Evolutionary conservation across 2,888 invertebrate genomes (phyloP).

Genomic region (Oxycera nigricornis): DNA sequence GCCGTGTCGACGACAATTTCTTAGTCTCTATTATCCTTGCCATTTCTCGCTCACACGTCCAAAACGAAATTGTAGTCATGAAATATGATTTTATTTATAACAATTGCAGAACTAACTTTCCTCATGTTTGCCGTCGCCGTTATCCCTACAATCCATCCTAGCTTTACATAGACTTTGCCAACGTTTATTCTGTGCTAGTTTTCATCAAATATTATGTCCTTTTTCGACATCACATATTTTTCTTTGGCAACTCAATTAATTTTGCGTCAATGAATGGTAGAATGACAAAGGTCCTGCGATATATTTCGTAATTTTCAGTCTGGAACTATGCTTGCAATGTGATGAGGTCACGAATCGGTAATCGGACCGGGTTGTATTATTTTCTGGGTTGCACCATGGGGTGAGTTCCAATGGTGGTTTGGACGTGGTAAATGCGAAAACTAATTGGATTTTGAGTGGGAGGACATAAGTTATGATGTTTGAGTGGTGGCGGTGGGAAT

Average conservation of each 20-base stretch:
- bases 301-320: constrained; percentile 29
- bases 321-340: constrained; percentile 3
- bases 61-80: background rate
- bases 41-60: background rate
- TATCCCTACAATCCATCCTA: too few species aligned
- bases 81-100: background rate
- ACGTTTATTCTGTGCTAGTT: background rate
- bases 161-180: too few species aligned
- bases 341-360: constrained; percentile 23
- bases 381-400: background rate
- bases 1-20: background rate
- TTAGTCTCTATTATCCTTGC: background rate
- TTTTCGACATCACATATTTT: background rate
- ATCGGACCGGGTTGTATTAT: background rate
- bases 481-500: too few species aligned
- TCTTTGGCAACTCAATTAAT: background rate
- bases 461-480: background rate
- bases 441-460: constrained; percentile 25
- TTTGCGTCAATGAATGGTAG: constrained; percentile 20
- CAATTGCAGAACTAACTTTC: too few species aligned
- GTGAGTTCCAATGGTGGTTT: background rate
- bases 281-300: constrained; percentile 37
- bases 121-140: too few species aligned
- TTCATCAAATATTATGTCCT: background rate
- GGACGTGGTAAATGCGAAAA: background rate